phyloP scores from a whole-genome alignment of 2,113 vertebrate genomes.

The Corynorhinus townsendii region DNA sequence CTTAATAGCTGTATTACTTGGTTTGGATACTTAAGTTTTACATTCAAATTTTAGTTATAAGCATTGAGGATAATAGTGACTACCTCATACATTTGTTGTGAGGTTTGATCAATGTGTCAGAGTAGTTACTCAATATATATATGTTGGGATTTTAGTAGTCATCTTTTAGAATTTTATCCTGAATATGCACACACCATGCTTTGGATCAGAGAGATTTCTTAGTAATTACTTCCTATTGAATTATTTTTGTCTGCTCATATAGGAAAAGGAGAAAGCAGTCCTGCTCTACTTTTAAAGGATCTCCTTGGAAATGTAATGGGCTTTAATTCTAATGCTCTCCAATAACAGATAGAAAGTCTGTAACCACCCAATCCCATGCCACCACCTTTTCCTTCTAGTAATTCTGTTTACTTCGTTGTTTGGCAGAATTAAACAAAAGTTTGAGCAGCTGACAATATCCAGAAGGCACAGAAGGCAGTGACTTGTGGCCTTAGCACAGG shows the following conservation, averaged over 20 bases:
- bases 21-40: background rate
- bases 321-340: background rate
- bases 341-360: background rate
- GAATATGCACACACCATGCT: background rate
- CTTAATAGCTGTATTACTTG: background rate
- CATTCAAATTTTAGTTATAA: background rate
- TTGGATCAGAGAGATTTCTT: background rate
- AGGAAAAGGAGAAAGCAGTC: background rate
- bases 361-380: background rate
- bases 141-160: background rate
- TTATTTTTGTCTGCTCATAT: background rate
- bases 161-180: background rate
- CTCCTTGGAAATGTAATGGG: background rate
- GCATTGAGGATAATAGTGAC: background rate
- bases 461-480: background rate
- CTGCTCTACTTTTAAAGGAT: fast-evolving
- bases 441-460: background rate
- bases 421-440: background rate
- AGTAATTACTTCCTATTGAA: background rate
- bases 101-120: background rate
- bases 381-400: background rate
- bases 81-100: background rate
- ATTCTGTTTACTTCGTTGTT: background rate
- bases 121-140: background rate
- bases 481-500: background rate